A percentile compares a stretch with the other conserved stretches of the same genome.
These are phyloP conservation scores for Nasonia vitripennis DNA, from an alignment of 1,140 invertebrate genomes.

Conservation along the genomic window DNA sequence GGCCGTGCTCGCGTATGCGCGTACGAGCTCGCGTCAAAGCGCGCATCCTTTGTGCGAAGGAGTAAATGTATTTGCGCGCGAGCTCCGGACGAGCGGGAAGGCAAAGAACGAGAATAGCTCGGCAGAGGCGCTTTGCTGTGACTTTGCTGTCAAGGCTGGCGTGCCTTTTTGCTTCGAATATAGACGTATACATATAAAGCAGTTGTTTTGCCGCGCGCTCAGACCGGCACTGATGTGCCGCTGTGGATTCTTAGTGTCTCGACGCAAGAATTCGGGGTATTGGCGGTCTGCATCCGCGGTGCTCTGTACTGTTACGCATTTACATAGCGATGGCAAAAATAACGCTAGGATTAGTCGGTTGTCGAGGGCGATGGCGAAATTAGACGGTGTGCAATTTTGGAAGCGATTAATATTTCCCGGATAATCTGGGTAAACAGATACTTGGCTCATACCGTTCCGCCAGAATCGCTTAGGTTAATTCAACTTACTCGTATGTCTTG, in stretches of 20 bases:
- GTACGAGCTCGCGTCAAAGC: neutral
- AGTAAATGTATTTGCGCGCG: neutral
- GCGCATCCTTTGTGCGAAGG: neutral
- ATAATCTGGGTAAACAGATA: constrained; percentile 1
- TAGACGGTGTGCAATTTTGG: neutral
- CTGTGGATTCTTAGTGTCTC: too few relatives aligned
- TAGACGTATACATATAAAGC: neutral
- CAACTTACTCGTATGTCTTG: constrained; percentile 41
- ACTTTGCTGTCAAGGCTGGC: neutral
- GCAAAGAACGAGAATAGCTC: neutral
- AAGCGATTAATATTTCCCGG: neutral
- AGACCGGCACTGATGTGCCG: too few relatives aligned
- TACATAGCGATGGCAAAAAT: too few relatives aligned
- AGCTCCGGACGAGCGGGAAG: neutral
- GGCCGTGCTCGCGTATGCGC: too few relatives aligned
- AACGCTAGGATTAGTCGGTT: too few relatives aligned
- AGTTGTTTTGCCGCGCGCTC: neutral
- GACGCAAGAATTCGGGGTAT: too few relatives aligned
- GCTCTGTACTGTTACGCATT: too few relatives aligned
- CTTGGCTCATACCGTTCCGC: neutral
- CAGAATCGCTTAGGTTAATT: constrained; percentile 33
- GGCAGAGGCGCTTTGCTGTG: neutral
- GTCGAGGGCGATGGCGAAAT: too few relatives aligned
- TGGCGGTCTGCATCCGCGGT: too few relatives aligned
- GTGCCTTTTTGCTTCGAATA: neutral